Base-by-base conservation (phyloP, 2,113 vertebrate genomes). In the Epinephelus lanceolatus region DNA sequence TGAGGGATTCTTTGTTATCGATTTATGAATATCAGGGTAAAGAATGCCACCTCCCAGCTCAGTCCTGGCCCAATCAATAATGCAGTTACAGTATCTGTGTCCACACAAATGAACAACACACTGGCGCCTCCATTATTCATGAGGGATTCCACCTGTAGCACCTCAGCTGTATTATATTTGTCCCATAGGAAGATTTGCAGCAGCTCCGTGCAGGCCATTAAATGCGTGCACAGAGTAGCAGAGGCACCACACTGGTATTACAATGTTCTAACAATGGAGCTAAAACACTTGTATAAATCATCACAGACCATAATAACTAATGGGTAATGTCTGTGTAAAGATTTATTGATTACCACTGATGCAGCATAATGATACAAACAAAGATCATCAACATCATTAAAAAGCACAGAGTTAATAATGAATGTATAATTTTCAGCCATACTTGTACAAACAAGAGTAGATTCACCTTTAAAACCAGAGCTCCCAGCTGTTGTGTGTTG, bases 81-180 rank as follows among this genome's bases (percentile, higher is more conserved):
- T 95, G 87, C 92, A 95, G 82, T 56, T 42, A 25, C 85, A 86
- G 85, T 92, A 90, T 94, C 91, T 69, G 71, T 94, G 91, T 93
- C 89, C 88, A 78, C 85, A 91, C 86, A 94, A 93, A 94, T 89
- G 45, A 86, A 90, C 88, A 91, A 91, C 92, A 91, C 89, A 86
- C 78, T 57, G 63, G 40, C 47, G 15, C 5, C 74, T 94, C 42
- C 89, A 93, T 95, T 93, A 95, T 94, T 91, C 84, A 94, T 93
- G 78, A 71, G 85, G 90, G 84, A 84, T 89, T 90, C 87, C 89
- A 91, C 92, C 89, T 93, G 90, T 93, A 88, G 89, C 71, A 79
- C 73, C 56, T 74, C 52, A 42, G 66, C 53, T 73, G 61, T 76
- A 80, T 92, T 81, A 53, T 72, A 80, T 45, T n/a, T n/a, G 45